Base-by-base conservation (phyloP, 2,797 vertebrate species). In the Eremophila alpestris region DNA sequence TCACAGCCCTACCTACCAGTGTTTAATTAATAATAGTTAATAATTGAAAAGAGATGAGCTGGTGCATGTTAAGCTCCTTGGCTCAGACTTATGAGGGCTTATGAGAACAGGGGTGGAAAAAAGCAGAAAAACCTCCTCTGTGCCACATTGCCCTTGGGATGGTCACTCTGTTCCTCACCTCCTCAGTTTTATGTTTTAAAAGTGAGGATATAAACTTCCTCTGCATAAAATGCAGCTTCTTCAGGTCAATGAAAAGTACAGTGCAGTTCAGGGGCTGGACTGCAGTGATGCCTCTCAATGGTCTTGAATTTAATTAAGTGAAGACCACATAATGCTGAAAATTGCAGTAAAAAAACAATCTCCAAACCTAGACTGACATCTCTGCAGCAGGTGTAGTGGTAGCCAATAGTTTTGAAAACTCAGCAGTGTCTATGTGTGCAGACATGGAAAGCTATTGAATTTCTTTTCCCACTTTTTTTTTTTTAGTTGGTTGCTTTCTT, bases 291-390 rank as follows among this genome's bases (percentile, higher is more conserved):
- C 10, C 6, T 51, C 29, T 51, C 43, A 13, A 18, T 71, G 6
- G 10, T 36, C 36, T 30, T 75, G 29, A 22, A n/a, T 2, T 34
- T 16, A 27, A 3, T 29, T 18, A 41, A 38, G 23, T 48, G 13
- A 56, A 80, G 30, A 62, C 3, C 6, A 59, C 3, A 32, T 5
- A n/a, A 36, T 15, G 5, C 9, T 59, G 11, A 32, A 88, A 80
- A 73, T 5, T 13, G 26, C 8, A 74, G 14, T 24, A 49, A 69
- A 24, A 34, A 43, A 21, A 1, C n/a, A 36, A 36, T 2, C 9
- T 9, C 4, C 7, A 67, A 40, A 60, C 3, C 10, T 10, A 12
- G 29, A 18, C 12, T n/a, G n/a, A 34, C 0, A 1, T 45, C 19
- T 29, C 49, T 76, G 13, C 29, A 87, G 11, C 9, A 21, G 7